Evolutionary conservation across 30 jellyfish, hydroid and myxozoan genomes (phyloP), one percentile per base, ranked within the genome.

Genomic region (Turritopsis rubra): DNA sequence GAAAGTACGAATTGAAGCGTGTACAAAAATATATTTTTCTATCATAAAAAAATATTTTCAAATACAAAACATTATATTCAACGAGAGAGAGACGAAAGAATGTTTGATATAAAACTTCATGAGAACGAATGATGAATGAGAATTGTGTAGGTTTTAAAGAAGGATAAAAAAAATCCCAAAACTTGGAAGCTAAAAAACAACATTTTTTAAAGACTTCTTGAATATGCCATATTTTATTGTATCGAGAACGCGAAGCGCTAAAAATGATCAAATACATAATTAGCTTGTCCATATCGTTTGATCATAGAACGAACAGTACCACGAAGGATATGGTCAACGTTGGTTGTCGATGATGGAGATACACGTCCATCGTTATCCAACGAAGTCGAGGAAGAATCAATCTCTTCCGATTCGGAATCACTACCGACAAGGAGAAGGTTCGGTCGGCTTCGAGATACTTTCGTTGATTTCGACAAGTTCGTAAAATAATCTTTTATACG

Each of bases 301-400:
- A 82, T 82, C 88, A 82, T 82, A 7, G 74, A 65, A 7, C 85
- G 52, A 1, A 82, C 88, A 1, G 88, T 82, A 25, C 88, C 88
- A 7, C 31, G 70, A 28, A 82, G 29, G 0, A 82, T 82, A n/a
- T 66, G 85, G 28, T 65, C 88, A 26, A 41, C 79, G 70, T 54
- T 80, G 54, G 29, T 66, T 21, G 53, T 41, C 4, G 87, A 27
- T 17, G 24, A 19, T 41, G 72, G 72, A 17, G 85, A 31, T 21
- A 80, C 53, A 21, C 53, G 88, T 29, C 85, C 88, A 66, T 82
- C 88, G 17, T 26, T 74, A 41, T 41, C 60, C 60, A 41, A 13
- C 13, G 60, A 41, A 41, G 60, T 41, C 65, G 88, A 82, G 21
- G 88, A 82, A 8, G 85, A 60, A 21, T 82, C 88, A 52, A 24